phyloP scores from a whole-genome alignment of 2,888 invertebrate species.

The Neoaliturus tenellus region DNA sequence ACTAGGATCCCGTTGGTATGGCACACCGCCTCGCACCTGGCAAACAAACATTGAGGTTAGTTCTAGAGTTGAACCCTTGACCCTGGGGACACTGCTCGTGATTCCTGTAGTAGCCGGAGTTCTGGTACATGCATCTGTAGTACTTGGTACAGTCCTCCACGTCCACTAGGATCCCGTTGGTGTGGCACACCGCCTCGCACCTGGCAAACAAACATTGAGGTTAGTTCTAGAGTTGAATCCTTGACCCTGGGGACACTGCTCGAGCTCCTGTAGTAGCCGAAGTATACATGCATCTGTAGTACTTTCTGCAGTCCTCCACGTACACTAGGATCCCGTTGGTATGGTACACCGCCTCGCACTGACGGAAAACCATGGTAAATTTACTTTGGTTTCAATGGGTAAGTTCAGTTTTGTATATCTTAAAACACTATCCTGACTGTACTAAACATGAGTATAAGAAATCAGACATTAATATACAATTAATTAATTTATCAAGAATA shows the following conservation, averaged over 20 bases:
- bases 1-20: conserved; percentile 33
- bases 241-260: neutral
- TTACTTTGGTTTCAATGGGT: too few relatives aligned
- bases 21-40: conserved; percentile 59
- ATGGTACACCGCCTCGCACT: conserved; percentile 57
- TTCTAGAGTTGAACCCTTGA: neutral
- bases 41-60: too few relatives aligned
- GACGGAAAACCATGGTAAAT: too few relatives aligned
- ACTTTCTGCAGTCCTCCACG: conserved; percentile 54
- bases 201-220: too few relatives aligned
- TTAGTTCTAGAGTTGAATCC: neutral
- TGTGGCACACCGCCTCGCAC: too few relatives aligned
- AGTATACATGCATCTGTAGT: conserved; percentile 47
- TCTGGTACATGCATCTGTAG: conserved; percentile 49
- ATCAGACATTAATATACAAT: too few relatives aligned
- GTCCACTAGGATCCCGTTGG: too few relatives aligned
- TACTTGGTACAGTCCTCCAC: conserved; percentile 56
- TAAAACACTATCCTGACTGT: too few relatives aligned
- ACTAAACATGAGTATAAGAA: too few relatives aligned
- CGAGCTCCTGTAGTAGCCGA: neutral
- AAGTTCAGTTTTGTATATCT: too few relatives aligned
- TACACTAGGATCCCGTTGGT: conserved; percentile 43
- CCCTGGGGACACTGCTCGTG: neutral
- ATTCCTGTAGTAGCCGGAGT: neutral
- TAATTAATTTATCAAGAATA: too few relatives aligned